phyloP scores from a whole-genome alignment of 2,888 invertebrate genomes.

The Dromius quadrimaculatus region DNA sequence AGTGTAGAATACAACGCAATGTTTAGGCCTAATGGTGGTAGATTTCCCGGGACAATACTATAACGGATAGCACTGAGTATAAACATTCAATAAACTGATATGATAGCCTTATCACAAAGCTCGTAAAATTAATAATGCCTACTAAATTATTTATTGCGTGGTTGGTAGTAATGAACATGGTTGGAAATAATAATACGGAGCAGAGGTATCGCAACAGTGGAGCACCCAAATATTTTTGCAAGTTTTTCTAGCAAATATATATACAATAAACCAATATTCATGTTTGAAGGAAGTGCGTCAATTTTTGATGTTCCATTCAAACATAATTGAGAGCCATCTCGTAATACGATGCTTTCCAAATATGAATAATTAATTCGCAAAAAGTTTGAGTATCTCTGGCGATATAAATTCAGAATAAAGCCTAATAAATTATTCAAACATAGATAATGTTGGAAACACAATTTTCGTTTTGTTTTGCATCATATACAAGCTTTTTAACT shows the following conservation, averaged over 20 bases:
- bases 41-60: not conserved
- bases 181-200: not conserved
- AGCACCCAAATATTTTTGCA: no score
- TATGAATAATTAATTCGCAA: no score
- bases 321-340: no score
- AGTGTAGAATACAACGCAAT: no score
- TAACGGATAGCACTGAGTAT: not conserved
- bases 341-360: no score
- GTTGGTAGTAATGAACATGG: not conserved
- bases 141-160: conserved; percentile 5
- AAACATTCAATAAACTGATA: conserved; percentile 18
- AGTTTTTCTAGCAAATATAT: no score
- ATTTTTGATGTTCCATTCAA: no score
- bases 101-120: conserved; percentile 9
- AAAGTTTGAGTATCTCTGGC: not conserved
- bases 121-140: conserved; percentile 20
- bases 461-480: not conserved
- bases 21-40: not conserved
- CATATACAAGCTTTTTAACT: conserved; percentile 1
- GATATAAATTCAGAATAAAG: not conserved
- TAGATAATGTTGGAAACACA: not conserved
- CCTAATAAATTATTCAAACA: not conserved
- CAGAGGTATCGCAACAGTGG: not conserved
- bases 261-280: no score
- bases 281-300: no score